phyloP scores from a whole-genome alignment of 2,113 vertebrate genomes.

The Hystrix cristata region DNA sequence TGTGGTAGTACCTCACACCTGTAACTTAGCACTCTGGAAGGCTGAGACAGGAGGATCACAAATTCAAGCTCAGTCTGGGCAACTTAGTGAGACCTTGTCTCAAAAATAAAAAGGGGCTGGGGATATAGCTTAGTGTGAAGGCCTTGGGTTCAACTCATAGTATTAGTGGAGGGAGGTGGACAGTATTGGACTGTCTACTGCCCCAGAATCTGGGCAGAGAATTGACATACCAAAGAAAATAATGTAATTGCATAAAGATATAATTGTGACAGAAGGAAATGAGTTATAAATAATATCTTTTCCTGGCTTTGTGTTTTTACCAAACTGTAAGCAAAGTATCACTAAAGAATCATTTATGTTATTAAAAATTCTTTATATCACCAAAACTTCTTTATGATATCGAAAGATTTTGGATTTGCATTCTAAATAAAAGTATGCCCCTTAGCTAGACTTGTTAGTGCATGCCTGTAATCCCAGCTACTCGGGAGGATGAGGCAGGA shows the following conservation, averaged over 20 bases:
- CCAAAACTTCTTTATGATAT: background rate
- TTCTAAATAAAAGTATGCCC: background rate
- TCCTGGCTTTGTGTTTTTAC: slow-evolving; percentile 46
- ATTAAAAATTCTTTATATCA: slow-evolving; percentile 11
- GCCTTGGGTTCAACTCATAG: background rate
- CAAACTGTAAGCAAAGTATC: slow-evolving; percentile 2
- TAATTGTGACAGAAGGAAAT: slow-evolving; percentile 48
- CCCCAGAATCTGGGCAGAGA: background rate
- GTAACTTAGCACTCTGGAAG: background rate
- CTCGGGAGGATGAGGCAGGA: background rate
- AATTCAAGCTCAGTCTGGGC: background rate
- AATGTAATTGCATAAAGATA: background rate
- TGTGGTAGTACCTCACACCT: background rate
- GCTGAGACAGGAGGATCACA: background rate
- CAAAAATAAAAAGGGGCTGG: background rate
- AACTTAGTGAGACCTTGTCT: background rate
- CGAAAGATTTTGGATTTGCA: slow-evolving; percentile 40
- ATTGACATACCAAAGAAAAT: background rate
- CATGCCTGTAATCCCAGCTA: background rate
- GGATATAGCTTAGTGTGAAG: background rate
- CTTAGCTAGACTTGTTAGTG: background rate
- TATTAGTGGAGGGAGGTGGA: background rate
- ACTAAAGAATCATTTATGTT: slow-evolving; percentile 8
- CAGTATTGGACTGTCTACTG: background rate
- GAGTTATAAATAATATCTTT: slow-evolving; percentile 9